Conservation (phyloP, 2,888 invertebrate genomes). For the Cerceris rybyensis region DNA sequence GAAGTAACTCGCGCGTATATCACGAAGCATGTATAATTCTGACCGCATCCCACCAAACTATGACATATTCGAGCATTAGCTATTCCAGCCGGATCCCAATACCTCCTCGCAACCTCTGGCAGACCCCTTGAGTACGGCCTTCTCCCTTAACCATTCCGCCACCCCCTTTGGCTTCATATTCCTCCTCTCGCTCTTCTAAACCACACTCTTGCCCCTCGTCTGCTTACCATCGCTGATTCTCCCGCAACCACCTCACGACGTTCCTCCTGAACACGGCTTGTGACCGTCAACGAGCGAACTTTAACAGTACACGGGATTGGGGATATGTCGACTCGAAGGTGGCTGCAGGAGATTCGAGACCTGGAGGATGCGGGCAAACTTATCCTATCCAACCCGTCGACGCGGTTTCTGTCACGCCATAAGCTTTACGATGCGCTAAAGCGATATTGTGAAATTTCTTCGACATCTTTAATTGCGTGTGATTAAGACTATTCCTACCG, state of each 20-base stretch:
- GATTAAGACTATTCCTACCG: neutral
- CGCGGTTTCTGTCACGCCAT: slow-evolving; percentile 30
- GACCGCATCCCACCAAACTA: slow-evolving; percentile 75
- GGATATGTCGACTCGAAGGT: slow-evolving; percentile 35
- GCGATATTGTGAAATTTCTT: slow-evolving; percentile 35
- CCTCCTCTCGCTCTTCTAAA: slow-evolving; percentile 30
- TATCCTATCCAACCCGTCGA: slow-evolving; percentile 38
- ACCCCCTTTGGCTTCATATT: slow-evolving; percentile 18
- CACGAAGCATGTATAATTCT: slow-evolving; percentile 70
- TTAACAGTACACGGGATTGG: slow-evolving; percentile 62
- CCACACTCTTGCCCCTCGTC: slow-evolving; percentile 17
- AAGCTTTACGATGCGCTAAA: slow-evolving; percentile 31
- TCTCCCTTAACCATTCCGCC: slow-evolving; percentile 9
- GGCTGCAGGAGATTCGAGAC: slow-evolving; percentile 35
- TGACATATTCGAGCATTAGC: slow-evolving; percentile 74
- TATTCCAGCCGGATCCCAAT: slow-evolving; percentile 71
- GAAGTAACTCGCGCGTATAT: slow-evolving; percentile 61
- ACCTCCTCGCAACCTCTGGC: slow-evolving; percentile 53
- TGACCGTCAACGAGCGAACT: slow-evolving; percentile 71
- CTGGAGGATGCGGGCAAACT: slow-evolving; percentile 38
- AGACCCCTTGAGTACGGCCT: slow-evolving; percentile 47
- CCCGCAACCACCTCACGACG: slow-evolving; percentile 56
- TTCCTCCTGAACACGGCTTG: slow-evolving; percentile 54
- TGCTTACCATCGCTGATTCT: slow-evolving; percentile 53
- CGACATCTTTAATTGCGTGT: neutral